A percentile compares a stretch with the other conserved stretches of the same genome.
Evolutionary conservation across 1,140 invertebrate species (phyloP).

Genomic region (Campoletis sonorensis): DNA sequence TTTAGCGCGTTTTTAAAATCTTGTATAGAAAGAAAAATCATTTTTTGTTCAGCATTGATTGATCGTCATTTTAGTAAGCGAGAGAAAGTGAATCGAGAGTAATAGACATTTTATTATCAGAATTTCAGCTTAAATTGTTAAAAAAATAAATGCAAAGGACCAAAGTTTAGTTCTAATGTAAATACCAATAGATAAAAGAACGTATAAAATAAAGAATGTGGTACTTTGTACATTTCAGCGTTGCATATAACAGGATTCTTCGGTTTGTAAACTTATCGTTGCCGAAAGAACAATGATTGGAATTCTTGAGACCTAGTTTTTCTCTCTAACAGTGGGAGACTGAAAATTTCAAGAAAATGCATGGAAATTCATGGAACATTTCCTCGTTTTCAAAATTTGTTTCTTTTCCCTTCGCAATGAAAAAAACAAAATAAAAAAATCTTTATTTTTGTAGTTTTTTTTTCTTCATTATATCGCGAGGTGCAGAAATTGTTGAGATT

Average conservation of each 20-base stretch:
- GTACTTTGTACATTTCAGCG: too few relatives aligned
- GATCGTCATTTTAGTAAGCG: too few relatives aligned
- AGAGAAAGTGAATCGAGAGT: too few relatives aligned
- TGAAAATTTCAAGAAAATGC: conserved; percentile 3
- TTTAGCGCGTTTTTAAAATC: not conserved
- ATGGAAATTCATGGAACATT: not conserved
- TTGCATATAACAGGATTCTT: not conserved
- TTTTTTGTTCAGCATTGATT: too few relatives aligned
- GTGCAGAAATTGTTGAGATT: conserved; percentile 4
- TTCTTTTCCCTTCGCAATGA: not conserved
- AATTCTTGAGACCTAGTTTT: not conserved
- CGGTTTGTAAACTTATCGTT: not conserved
- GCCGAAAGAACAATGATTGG: not conserved
- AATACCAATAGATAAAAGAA: too few relatives aligned
- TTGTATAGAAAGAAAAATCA: too few relatives aligned
- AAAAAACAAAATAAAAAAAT: not conserved
- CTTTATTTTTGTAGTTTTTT: conserved; percentile 3
- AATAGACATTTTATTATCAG: too few relatives aligned
- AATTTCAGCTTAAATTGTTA: too few relatives aligned
- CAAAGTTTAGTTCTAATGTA: too few relatives aligned
- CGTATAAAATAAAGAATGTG: too few relatives aligned
- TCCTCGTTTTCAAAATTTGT: not conserved
- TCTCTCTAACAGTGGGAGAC: not conserved
- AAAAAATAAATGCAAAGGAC: too few relatives aligned
- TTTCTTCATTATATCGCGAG: conserved; percentile 21